Base-by-base conservation (phyloP, 2,888 invertebrate genomes). In the Tinea trinotella region DNA sequence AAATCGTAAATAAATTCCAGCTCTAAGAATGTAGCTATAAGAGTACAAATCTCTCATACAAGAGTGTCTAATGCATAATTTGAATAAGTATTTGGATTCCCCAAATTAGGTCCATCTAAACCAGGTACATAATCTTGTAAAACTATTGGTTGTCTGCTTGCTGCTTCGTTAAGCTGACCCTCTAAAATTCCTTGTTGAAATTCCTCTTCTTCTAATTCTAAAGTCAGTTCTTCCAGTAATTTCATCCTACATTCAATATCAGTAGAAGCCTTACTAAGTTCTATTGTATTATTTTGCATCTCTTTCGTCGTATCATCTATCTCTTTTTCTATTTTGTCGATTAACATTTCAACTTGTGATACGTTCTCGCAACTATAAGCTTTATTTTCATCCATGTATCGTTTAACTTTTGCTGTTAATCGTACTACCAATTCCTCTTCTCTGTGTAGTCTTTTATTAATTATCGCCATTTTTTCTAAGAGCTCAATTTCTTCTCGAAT, bases 361-460 rank as follows among this genome's bases (percentile, higher is more conserved):
- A 74, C 84, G 55, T 81, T 87, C 59, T 84, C 84, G 61, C 85
- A 85, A 52, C 83, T 83, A 35, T 84, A 80, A 0, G 76, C 85
- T 60, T 78, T 83, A 52, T 87, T 83, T 59, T 88, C 87, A 49
- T 87, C 86, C 62, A 82, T 79, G 62, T 90, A 89, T 57, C 90
- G 76, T 61, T 89, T 88, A 3, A 90, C 87, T 71, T 90, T 90
- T 2, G 89, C 88, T 24, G 90, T 88, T 35, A 94, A 68, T 60
- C 92, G 84, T 2, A 92, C 90, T 1, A 94, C 83, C 55, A 89
- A 76, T 67, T 93, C 92, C 67, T 93, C 93, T 68, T 93, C 93
- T 56, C 90, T 87, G 56, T 93, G 90, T 56, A 94, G 75, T 63
- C 90, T 88, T 66, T 92, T 91, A 70, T 94, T 93, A 19, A 93